Evolutionary conservation across 92 coral and sea anemone species (phyloP).

Genomic region (Virgularia gustaviana): DNA sequence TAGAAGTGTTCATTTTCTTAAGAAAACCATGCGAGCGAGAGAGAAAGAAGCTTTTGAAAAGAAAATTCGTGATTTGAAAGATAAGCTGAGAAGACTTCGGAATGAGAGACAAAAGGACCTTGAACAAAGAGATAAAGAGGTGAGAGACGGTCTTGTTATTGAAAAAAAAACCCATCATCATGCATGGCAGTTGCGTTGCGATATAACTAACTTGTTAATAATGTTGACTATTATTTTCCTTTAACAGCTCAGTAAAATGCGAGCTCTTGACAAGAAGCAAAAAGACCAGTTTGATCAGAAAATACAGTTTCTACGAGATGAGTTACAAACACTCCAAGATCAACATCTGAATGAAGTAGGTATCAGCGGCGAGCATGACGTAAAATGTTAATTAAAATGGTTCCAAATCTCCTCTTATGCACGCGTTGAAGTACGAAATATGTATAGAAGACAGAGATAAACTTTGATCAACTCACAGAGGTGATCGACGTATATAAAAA

Average conservation of each 20-base stretch:
- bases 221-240: background rate
- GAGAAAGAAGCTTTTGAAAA: slow-evolving; percentile 55
- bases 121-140: slow-evolving; percentile 52
- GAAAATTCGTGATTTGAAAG: slow-evolving; percentile 61
- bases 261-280: slow-evolving; percentile 34
- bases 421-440: too few species aligned
- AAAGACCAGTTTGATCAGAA: slow-evolving; percentile 38
- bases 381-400: too few species aligned
- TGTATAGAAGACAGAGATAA: too few species aligned
- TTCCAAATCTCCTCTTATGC: too few species aligned
- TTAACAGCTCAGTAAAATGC: slow-evolving; percentile 14
- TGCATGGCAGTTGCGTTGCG: background rate
- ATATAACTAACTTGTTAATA: background rate
- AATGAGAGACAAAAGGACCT: slow-evolving; percentile 32
- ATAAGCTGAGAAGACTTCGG: slow-evolving; percentile 60
- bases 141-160: background rate
- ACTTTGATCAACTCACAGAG: too few species aligned
- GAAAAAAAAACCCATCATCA: background rate
- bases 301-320: slow-evolving; percentile 57
- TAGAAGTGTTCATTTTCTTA: background rate
- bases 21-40: slow-evolving; percentile 68
- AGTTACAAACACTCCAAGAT: slow-evolving; percentile 59
- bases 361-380: background rate
- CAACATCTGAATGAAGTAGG: slow-evolving; percentile 71
- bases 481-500: too few species aligned